phyloP scores from a whole-genome alignment of 2,888 invertebrate genomes.

The Stenotaenia linearis region DNA sequence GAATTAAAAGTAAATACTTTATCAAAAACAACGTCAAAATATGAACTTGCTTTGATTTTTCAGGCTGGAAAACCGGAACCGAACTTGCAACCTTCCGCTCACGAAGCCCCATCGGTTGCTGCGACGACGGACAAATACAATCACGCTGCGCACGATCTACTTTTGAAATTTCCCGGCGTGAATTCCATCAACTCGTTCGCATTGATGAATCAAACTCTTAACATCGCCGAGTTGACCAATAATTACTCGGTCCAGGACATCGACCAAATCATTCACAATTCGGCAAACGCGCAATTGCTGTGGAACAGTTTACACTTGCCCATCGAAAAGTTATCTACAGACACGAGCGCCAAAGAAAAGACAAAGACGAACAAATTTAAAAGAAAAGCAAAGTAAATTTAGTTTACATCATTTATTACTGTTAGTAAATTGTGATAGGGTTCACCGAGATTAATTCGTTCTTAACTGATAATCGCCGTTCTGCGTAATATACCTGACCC shows the following conservation, averaged over 20 bases:
- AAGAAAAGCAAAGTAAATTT: background rate
- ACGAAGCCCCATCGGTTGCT: constrained; percentile 55
- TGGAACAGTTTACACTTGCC: constrained; percentile 45
- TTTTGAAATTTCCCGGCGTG: constrained; percentile 82
- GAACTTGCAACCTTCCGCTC: constrained; percentile 64
- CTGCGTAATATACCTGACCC: constrained; percentile 99
- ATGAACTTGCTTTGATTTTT: constrained; percentile 36
- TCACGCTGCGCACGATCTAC: constrained; percentile 64
- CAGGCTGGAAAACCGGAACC: constrained; percentile 78
- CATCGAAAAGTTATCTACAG: background rate
- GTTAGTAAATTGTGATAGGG: constrained; percentile 49
- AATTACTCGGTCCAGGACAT: constrained; percentile 59
- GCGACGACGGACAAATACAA: constrained; percentile 61
- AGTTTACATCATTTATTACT: background rate
- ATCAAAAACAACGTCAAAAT: background rate
- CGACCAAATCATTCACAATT: constrained; percentile 61
- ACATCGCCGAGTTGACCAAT: constrained; percentile 56
- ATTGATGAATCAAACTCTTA: constrained; percentile 67
- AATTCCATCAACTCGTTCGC: constrained; percentile 74
- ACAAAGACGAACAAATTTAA: too few relatives aligned
- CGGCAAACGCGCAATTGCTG: constrained; percentile 45
- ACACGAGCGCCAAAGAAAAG: background rate
- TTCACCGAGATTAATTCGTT: too few relatives aligned
- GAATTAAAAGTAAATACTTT: constrained; percentile 68
- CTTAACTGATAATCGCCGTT: constrained; percentile 97